phyloP scores from a whole-genome alignment of 2,888 invertebrate genomes.

The Caenorhabditis japonica region DNA sequence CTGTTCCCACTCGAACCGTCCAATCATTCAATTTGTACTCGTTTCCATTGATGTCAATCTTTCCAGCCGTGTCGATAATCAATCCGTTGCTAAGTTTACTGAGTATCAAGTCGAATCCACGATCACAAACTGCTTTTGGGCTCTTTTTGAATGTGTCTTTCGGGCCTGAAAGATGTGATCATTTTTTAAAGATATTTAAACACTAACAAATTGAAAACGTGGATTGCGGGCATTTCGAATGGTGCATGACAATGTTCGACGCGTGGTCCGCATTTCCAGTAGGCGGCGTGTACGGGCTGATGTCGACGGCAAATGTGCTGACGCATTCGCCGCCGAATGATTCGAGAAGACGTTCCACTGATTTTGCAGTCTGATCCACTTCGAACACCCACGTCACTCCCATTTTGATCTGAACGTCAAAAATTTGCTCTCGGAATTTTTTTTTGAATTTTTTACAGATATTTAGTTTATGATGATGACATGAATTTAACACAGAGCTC shows the following conservation, averaged over 20 bases:
- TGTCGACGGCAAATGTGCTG: constrained; percentile 28
- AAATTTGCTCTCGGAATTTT: too few relatives aligned
- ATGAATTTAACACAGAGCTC: too few relatives aligned
- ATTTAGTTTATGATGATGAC: too few relatives aligned
- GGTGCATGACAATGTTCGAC: constrained; percentile 62
- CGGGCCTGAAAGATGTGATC: constrained; percentile 39
- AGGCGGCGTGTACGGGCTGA: constrained; percentile 37
- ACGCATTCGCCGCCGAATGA: constrained; percentile 28
- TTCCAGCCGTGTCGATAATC: constrained; percentile 45
- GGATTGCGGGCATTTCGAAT: constrained; percentile 70
- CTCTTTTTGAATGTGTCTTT: constrained; percentile 51
- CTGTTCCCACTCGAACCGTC: constrained; percentile 67
- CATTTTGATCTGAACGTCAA: constrained; percentile 49
- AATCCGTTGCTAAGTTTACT: constrained; percentile 66
- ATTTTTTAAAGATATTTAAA: constrained; percentile 1
- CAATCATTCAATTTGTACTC: constrained; percentile 69
- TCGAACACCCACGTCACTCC: constrained; percentile 67
- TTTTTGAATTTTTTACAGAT: too few relatives aligned
- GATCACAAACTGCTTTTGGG: constrained; percentile 65
- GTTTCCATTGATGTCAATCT: constrained; percentile 62
- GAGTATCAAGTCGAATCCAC: constrained; percentile 71
- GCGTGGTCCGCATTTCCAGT: constrained; percentile 3
- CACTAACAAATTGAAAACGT: constrained; percentile 66
- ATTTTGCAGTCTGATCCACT: constrained; percentile 41
- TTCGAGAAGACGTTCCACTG: constrained; percentile 54